A percentile compares a stretch with the other conserved stretches of the same genome.
Conservation (phyloP, 2,113 vertebrate species). For the Mustelus asterias region DNA sequence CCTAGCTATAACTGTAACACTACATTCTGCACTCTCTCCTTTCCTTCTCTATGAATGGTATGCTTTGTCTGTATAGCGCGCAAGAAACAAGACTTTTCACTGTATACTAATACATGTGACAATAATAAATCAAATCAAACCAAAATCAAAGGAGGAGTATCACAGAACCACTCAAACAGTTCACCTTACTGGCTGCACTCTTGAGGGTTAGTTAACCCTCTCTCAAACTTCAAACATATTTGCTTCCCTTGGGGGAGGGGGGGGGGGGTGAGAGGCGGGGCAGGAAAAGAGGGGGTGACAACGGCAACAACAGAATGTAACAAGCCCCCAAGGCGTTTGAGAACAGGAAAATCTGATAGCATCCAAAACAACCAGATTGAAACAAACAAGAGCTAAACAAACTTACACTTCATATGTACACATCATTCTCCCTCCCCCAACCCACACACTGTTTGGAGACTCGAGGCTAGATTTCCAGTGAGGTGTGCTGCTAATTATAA, state of each 20-base stretch:
- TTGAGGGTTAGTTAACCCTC: not conserved
- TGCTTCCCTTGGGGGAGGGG: not conserved
- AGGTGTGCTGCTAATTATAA: conserved; percentile 13
- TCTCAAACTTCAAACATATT: not conserved
- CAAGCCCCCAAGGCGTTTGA: not conserved
- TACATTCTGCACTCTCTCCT: too few species aligned
- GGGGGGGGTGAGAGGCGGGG: not conserved
- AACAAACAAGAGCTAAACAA: not conserved
- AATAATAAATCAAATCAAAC: too few species aligned
- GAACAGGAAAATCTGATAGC: too few species aligned
- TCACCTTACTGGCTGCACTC: not conserved
- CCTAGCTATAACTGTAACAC: too few species aligned
- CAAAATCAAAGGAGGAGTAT: too few species aligned
- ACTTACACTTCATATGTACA: not conserved
- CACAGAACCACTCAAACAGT: not conserved
- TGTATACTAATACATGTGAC: too few species aligned
- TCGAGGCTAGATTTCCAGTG: not conserved
- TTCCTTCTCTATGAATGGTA: too few species aligned
- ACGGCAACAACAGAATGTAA: not conserved
- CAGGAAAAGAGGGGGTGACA: not conserved
- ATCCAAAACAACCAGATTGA: not conserved
- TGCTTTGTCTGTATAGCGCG: too few species aligned
- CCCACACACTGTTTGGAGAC: not conserved
- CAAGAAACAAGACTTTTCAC: too few species aligned
- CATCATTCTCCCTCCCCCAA: not conserved